Conservation (phyloP, 2,113 vertebrate species). For the Plecotus auritus region DNA sequence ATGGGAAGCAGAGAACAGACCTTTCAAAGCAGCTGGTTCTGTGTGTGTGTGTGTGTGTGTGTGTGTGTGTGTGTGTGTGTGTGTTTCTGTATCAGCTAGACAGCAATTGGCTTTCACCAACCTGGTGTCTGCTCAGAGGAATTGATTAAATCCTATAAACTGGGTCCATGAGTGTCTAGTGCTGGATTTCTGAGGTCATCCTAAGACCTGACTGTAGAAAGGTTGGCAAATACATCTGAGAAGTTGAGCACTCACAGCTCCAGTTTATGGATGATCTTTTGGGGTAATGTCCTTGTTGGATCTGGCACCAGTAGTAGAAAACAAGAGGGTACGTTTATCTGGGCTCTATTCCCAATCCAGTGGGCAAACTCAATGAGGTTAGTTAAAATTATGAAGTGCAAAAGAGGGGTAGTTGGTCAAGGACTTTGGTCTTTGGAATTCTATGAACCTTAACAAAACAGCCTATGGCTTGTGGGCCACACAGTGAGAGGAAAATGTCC, state of each 20-base stretch:
- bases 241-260: neutral
- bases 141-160: neutral
- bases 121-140: neutral
- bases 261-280: neutral
- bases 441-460: neutral
- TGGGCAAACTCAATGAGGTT: neutral
- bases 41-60: neutral
- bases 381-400: neutral
- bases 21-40: neutral
- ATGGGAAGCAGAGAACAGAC: neutral
- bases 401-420: neutral
- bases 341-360: neutral
- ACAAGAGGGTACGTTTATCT: neutral
- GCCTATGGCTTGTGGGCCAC: neutral
- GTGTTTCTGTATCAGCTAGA: neutral
- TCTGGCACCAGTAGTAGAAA: neutral
- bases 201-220: neutral
- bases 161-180: neutral
- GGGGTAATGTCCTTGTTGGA: neutral
- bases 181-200: too few relatives aligned
- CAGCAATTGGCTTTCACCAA: neutral
- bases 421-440: constrained; percentile 12
- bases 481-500: neutral
- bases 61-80: neutral
- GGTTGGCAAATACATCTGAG: neutral